These are phyloP conservation scores for Mixornis gularis DNA, from an alignment of 2,113 vertebrate genomes.

Conservation along the genomic window DNA sequence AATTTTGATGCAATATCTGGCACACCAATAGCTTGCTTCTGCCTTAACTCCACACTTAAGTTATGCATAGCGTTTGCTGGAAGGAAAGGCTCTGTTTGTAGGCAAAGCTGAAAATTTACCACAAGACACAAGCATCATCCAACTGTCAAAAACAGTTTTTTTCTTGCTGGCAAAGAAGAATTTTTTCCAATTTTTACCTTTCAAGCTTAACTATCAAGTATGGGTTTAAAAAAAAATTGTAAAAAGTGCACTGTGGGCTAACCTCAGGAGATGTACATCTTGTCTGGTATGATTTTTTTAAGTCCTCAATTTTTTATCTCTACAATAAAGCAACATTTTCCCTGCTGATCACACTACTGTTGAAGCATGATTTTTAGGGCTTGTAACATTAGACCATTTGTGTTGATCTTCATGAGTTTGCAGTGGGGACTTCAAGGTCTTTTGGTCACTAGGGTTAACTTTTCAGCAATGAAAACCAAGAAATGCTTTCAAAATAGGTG, in stretches of 20 bases:
- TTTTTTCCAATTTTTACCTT: conserved; percentile 19
- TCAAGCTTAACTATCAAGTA: background rate
- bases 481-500: background rate
- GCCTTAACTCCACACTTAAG: conserved; percentile 32
- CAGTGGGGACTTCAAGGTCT: background rate
- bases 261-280: background rate
- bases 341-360: background rate
- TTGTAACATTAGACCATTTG: conserved; percentile 28
- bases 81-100: conserved; percentile 58
- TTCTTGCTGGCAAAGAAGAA: conserved; percentile 13
- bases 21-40: conserved; percentile 49
- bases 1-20: conserved; percentile 64
- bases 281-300: background rate
- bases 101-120: conserved; percentile 62
- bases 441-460: conserved; percentile 45
- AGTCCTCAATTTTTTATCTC: background rate
- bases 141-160: conserved; percentile 49
- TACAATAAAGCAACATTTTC: background rate
- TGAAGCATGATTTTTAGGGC: background rate
- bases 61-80: conserved; percentile 49
- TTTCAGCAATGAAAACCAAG: conserved; percentile 12
- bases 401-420: conserved; percentile 14
- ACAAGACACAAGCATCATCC: conserved; percentile 53
- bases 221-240: background rate
- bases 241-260: background rate